Evolutionary conservation across 2,797 vertebrate species (phyloP).

Genomic region (Otus scops): DNA sequence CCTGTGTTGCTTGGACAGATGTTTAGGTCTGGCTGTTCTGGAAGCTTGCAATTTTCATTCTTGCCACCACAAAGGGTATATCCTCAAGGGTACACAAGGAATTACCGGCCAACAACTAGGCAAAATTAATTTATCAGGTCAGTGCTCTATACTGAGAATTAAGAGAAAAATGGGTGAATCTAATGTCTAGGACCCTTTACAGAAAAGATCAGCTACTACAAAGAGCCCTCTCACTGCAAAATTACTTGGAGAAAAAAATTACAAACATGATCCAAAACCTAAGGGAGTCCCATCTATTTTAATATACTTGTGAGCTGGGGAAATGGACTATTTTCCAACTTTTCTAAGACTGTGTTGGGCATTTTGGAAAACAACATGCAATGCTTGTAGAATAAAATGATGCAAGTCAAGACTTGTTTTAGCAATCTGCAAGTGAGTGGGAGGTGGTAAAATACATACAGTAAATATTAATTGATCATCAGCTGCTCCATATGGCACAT

Average conservation of each 20-base stretch:
- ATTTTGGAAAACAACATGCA: not conserved
- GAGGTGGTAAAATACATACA: not conserved
- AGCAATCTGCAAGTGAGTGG: not conserved
- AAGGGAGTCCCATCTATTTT: not conserved
- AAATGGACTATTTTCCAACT: not conserved
- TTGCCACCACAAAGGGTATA: not conserved
- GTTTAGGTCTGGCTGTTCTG: not conserved
- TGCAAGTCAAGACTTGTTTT: not conserved
- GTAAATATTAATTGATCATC: not conserved
- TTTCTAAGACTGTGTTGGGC: not conserved
- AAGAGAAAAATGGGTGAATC: not conserved
- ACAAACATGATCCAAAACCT: not conserved
- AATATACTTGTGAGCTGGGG: not conserved
- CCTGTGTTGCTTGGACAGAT: constrained; percentile 16
- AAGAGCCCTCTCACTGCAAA: not conserved
- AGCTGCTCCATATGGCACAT: not conserved
- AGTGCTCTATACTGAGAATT: not conserved
- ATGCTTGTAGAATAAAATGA: not conserved
- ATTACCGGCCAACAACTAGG: not conserved
- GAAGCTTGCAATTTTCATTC: not conserved
- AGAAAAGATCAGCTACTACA: not conserved
- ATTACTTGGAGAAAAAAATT: not conserved
- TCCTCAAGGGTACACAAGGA: not conserved
- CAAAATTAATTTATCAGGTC: not conserved
- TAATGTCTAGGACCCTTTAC: not conserved